These are phyloP conservation scores for Nomada goodeniana DNA, from an alignment of 2,888 invertebrate species.

Conservation along the genomic window DNA sequence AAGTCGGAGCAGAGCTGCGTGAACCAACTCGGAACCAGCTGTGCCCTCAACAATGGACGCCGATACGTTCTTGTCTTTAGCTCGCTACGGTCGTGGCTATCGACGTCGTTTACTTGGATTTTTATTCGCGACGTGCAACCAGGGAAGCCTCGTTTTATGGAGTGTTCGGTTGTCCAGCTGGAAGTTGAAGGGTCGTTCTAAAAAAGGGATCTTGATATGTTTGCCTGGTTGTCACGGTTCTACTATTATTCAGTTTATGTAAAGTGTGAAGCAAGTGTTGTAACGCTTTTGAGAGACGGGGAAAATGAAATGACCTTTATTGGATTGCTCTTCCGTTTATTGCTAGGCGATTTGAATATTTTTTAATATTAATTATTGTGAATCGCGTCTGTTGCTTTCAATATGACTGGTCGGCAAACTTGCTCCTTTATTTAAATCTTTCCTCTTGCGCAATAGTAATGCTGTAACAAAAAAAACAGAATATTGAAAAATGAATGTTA, in stretches of 20 bases:
- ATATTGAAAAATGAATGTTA: background rate
- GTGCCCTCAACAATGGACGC: slow-evolving; percentile 60
- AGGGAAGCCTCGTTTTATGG: background rate
- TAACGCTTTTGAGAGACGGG: background rate
- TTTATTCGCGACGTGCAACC: slow-evolving; percentile 32
- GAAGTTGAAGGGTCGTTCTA: background rate
- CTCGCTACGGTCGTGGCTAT: slow-evolving; percentile 13
- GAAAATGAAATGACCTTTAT: background rate
- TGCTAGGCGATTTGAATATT: background rate
- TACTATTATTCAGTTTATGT: background rate
- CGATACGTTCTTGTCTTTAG: slow-evolving; percentile 53
- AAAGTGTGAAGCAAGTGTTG: background rate
- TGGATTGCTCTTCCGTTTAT: background rate
- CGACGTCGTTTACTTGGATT: slow-evolving; percentile 13
- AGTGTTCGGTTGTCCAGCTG: slow-evolving; percentile 1
- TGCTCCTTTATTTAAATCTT: too few species aligned
- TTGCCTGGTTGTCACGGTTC: background rate
- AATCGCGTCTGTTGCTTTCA: too few species aligned
- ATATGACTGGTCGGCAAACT: too few species aligned
- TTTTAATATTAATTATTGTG: too few species aligned
- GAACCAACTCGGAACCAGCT: slow-evolving; percentile 58
- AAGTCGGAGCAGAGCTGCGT: slow-evolving; percentile 57
- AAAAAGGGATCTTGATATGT: background rate
- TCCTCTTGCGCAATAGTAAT: background rate
- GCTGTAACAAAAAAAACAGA: background rate